A percentile compares a stretch with the other conserved stretches of the same genome.
Conservation (phyloP, 2,797 vertebrate genomes). For the Bradypodion ventrale region DNA sequence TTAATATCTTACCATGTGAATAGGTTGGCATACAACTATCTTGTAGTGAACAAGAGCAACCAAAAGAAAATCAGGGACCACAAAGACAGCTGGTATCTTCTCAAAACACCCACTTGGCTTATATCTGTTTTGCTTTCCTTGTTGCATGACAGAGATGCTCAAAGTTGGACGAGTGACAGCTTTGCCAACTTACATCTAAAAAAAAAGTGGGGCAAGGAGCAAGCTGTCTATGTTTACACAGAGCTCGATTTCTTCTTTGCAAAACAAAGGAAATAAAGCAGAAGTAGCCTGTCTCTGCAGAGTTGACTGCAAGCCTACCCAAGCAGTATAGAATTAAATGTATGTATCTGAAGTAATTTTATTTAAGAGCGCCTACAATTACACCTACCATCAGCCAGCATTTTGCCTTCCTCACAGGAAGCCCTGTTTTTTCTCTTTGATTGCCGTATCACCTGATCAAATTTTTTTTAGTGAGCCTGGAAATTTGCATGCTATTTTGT, state of each 20-base stretch:
- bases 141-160: conserved; percentile 53
- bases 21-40: conserved; percentile 38
- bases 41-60: conserved; percentile 22
- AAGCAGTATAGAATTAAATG: neutral
- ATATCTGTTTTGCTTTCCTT: conserved; percentile 55
- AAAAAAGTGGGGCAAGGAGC: conserved; percentile 21
- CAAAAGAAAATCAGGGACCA: conserved; percentile 11
- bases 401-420: neutral
- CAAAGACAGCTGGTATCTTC: conserved; percentile 60
- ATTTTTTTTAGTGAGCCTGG: neutral
- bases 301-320: neutral
- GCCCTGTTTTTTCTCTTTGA: neutral
- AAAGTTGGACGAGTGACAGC: conserved; percentile 57
- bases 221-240: conserved; percentile 25
- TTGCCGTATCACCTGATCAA: neutral
- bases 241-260: conserved; percentile 38
- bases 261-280: conserved; percentile 26
- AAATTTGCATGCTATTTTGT: neutral
- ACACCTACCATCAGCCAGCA: neutral
- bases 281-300: neutral
- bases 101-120: conserved; percentile 55
- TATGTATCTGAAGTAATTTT: neutral
- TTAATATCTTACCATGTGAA: conserved; percentile 2
- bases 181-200: conserved; percentile 35
- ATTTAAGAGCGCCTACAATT: neutral